Evolutionary conservation across 1,140 invertebrate species (phyloP).

Genomic region (Muscidifurax raptorellus): DNA sequence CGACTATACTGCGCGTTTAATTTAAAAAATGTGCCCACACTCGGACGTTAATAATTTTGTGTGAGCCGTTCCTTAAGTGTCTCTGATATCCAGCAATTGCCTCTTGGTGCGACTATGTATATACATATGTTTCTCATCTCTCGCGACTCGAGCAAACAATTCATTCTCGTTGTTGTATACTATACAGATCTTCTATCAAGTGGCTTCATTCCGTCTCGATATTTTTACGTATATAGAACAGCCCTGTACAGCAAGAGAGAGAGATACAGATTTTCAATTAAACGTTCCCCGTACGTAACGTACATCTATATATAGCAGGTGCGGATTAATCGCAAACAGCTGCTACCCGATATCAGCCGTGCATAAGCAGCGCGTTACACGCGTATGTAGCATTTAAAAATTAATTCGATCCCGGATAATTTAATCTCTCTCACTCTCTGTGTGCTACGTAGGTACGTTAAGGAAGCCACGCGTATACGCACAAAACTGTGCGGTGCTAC

Average conservation of each 20-base stretch:
- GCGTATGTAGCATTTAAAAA: too few species aligned
- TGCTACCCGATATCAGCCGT: too few species aligned
- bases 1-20: conserved; percentile 12
- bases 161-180: not conserved
- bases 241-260: too few species aligned
- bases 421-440: not conserved
- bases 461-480: not conserved
- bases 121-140: too few species aligned
- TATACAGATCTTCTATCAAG: not conserved
- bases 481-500: too few species aligned
- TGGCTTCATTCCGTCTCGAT: not conserved
- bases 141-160: conserved; percentile 30
- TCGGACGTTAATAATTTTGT: conserved; percentile 49
- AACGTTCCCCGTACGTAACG: too few species aligned
- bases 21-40: conserved; percentile 32
- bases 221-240: not conserved
- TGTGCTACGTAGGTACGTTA: not conserved
- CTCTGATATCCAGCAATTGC: conserved; percentile 45
- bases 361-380: too few species aligned
- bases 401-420: too few species aligned
- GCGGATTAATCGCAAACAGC: too few species aligned
- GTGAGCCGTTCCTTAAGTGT: conserved; percentile 42
- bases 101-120: not conserved
- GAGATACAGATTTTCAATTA: too few species aligned
- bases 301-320: too few species aligned